phyloP scores from a whole-genome alignment of 2,797 vertebrate genomes.

The Lemur catta region DNA sequence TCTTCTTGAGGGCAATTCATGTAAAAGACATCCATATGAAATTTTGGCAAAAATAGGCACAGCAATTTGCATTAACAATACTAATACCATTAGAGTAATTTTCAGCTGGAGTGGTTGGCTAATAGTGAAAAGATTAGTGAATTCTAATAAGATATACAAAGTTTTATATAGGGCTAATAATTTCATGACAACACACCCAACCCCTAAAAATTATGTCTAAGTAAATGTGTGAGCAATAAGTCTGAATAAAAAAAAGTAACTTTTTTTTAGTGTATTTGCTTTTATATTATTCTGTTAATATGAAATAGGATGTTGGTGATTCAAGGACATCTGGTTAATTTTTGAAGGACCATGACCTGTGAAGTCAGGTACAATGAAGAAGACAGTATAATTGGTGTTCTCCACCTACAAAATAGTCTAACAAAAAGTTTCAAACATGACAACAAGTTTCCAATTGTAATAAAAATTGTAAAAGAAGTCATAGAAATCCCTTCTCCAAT shows the following conservation, averaged over 20 bases:
- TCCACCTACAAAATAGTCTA: neutral
- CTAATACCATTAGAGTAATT: neutral
- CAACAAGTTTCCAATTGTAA: neutral
- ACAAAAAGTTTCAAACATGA: neutral
- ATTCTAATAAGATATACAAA: constrained; percentile 26
- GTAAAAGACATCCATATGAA: neutral
- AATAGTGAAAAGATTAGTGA: neutral
- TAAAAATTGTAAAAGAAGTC: neutral
- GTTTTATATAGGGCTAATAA: neutral
- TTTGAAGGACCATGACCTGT: neutral
- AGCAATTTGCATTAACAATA: neutral
- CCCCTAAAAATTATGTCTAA: neutral
- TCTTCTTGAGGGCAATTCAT: neutral
- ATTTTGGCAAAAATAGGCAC: neutral
- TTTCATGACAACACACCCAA: neutral
- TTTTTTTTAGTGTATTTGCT: neutral
- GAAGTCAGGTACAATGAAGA: neutral
- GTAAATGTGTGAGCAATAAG: neutral
- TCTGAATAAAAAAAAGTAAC: neutral
- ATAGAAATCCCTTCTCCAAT: neutral
- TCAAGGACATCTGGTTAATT: neutral
- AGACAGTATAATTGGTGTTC: neutral
- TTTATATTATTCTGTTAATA: neutral
- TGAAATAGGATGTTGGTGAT: neutral
- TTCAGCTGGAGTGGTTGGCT: neutral